These are phyloP conservation scores for Hoplias malabaricus DNA, from an alignment of 2,113 vertebrate species.

Conservation along the genomic window DNA sequence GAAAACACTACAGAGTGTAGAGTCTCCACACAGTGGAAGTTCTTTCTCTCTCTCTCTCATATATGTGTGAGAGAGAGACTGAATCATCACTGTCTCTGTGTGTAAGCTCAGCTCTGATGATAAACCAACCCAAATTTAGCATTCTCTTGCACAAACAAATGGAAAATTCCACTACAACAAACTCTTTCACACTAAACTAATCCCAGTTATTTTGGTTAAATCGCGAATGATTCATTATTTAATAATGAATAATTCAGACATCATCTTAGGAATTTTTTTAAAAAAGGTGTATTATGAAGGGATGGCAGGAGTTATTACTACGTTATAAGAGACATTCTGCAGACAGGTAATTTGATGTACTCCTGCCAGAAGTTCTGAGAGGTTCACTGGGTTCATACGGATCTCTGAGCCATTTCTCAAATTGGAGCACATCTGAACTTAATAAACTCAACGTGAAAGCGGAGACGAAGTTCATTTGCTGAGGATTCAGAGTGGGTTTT, in stretches of 20 bases:
- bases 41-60: not conserved
- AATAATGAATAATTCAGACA: no score
- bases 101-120: not conserved
- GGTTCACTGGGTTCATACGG: slow-evolving; percentile 36
- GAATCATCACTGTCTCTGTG: not conserved
- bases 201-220: no score
- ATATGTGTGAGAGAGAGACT: not conserved
- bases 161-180: no score
- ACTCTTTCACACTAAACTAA: no score
- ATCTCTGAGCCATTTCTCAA: slow-evolving; percentile 62
- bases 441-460: slow-evolving; percentile 53
- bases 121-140: no score
- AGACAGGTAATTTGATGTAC: slow-evolving; percentile 47
- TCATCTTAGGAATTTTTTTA: no score
- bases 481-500: slow-evolving; percentile 40
- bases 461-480: slow-evolving; percentile 47
- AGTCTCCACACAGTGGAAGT: slow-evolving; percentile 5
- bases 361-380: not conserved
- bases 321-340: slow-evolving; percentile 48
- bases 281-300: no score
- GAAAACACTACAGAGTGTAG: not conserved
- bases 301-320: no score
- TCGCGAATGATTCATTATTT: no score
- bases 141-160: no score
- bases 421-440: slow-evolving; percentile 54